Base-by-base conservation (phyloP, 53 echinoderm and acorn worm species). In the Patiria pectinifera region DNA sequence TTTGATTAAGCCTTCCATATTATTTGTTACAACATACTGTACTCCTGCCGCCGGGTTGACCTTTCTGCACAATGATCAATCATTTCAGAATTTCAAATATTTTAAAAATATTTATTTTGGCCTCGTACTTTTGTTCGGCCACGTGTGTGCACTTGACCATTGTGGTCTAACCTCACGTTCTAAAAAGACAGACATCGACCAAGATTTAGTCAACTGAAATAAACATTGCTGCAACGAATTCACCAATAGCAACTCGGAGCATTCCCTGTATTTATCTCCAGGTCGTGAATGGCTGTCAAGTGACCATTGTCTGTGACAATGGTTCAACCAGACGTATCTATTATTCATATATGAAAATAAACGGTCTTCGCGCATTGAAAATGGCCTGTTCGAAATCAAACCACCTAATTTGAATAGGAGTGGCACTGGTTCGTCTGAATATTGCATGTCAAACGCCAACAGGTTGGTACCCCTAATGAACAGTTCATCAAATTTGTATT, bases 301-400 rank as follows among this genome's bases (percentile, higher is more conserved):
- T 71, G 70, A 46, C 85, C 70, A 69, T 71, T 86, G 86, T 86
- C 71, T 70, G 47, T 23, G 62, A 48, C 26, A 82, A 48, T 61
- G n/a, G 53, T 24, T 0, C 66, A 18, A 66, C 66, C 66, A 66
- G 66, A 66, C 66, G 19, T 66, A 66, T 66, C 66, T 66, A 45
- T 45, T 85, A 86, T 86, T 72, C 48, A 74, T 48, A 46, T 11
- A 35, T 35, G 35, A 86, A 71, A 86, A 48, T 48, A 44, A 78
- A 78, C 79, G 79, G 79, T 85, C 86, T 21, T 59, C 53, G 25
- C 71, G 72, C 59, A 87, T 43, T 78, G 76, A 87, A 61, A 4
- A 58, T 18, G 78, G 75, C 74, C 87, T 76, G 78, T 58, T 87
- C 45, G 47, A 87, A 72, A 61, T 87, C 8, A 6, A 35, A 59